phyloP scores from a whole-genome alignment of 1,140 invertebrate genomes.

The Pseudomyrmex pallidus region DNA sequence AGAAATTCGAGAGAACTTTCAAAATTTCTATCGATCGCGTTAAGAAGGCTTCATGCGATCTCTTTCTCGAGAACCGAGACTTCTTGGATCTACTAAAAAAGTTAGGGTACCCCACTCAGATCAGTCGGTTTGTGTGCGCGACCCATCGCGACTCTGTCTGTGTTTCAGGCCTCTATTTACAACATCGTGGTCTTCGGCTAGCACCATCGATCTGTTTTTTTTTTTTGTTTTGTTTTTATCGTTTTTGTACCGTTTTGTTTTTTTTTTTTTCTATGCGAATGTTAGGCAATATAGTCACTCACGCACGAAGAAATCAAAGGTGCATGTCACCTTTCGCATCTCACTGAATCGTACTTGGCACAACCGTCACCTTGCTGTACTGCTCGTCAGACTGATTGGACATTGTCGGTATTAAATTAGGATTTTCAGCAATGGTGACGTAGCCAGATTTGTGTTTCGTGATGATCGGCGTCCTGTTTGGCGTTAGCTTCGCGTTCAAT shows the following conservation, averaged over 20 bases:
- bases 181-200: no score
- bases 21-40: no score
- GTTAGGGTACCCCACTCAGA: no score
- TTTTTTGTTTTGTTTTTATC: no score
- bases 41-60: no score
- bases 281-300: background rate
- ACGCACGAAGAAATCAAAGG: background rate
- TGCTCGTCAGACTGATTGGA: slow-evolving; percentile 72
- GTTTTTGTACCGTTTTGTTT: slow-evolving; percentile 3
- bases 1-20: no score
- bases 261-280: slow-evolving; percentile 18
- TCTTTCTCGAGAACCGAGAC: no score
- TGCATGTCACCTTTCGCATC: background rate
- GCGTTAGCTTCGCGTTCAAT: slow-evolving; percentile 3
- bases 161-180: no score
- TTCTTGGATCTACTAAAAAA: no score
- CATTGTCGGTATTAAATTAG: slow-evolving; percentile 40
- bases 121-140: no score
- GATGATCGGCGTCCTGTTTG: slow-evolving; percentile 27
- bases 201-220: no score
- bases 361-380: slow-evolving; percentile 81
- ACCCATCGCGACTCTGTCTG: no score
- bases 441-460: slow-evolving; percentile 65
- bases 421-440: slow-evolving; percentile 71
- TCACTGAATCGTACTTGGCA: slow-evolving; percentile 77